Conservation (phyloP, 2,888 invertebrate genomes). For the Cataglyphis cursor region DNA sequence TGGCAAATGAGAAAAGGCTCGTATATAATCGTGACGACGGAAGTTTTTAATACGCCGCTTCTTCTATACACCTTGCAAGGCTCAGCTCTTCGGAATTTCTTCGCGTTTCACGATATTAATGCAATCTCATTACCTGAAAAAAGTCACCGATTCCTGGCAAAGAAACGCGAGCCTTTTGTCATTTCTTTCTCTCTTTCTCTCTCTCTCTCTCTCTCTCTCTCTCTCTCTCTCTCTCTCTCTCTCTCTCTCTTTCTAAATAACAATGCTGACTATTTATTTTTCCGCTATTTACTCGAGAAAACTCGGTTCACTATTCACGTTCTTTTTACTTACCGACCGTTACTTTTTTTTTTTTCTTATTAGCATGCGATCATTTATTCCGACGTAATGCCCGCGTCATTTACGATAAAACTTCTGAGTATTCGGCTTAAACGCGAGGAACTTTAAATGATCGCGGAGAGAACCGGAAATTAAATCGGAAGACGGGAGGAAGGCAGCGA, state of each 20-base stretch:
- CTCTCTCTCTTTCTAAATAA: slow-evolving; percentile 23
- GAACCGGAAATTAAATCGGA: slow-evolving; percentile 54
- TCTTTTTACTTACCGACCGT: slow-evolving; percentile 31
- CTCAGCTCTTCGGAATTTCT: slow-evolving; percentile 7
- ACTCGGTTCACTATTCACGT: slow-evolving; percentile 40
- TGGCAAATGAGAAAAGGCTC: slow-evolving; percentile 67
- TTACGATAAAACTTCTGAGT: slow-evolving; percentile 39
- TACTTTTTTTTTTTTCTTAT: slow-evolving; percentile 38
- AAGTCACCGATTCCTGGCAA: slow-evolving; percentile 20
- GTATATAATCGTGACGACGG: slow-evolving; percentile 3
- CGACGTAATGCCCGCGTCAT: slow-evolving; percentile 51
- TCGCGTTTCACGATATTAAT: slow-evolving; percentile 40
- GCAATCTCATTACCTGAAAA: slow-evolving; percentile 22
- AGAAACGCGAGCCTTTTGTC: slow-evolving; percentile 25
- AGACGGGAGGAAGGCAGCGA: slow-evolving; percentile 52
- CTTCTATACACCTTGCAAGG: not conserved
- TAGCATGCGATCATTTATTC: slow-evolving; percentile 55
- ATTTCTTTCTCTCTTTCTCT: not conserved
- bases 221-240: not conserved
- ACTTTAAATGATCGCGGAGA: slow-evolving; percentile 51
- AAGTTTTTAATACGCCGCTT: slow-evolving; percentile 21
- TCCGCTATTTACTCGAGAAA: slow-evolving; percentile 44
- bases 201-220: not conserved
- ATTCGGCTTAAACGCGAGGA: slow-evolving; percentile 48
- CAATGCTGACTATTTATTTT: slow-evolving; percentile 39